Conservation (phyloP, 2,888 invertebrate genomes). For the Exocentrus adspersus region DNA sequence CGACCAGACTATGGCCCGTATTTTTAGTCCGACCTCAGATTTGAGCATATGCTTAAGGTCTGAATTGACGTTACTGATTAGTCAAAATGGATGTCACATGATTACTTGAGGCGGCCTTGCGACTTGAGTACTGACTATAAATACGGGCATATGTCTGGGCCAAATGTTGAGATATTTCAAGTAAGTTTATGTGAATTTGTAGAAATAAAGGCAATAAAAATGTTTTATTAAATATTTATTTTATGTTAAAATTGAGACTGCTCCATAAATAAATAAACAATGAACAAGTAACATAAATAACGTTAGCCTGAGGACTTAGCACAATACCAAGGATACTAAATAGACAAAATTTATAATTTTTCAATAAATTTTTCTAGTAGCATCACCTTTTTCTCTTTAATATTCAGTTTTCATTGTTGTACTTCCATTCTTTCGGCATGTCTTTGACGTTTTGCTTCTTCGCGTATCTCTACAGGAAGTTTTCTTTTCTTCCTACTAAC, state of each 20-base stretch:
- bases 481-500: not conserved
- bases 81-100: too few relatives aligned
- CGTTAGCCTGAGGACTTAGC: not conserved
- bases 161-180: too few relatives aligned
- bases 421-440: not conserved
- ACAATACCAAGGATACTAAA: not conserved
- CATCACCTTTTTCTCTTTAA: not conserved
- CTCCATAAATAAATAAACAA: not conserved
- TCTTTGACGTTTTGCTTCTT: slow-evolving; percentile 1
- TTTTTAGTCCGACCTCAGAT: too few relatives aligned
- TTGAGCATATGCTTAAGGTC: too few relatives aligned
- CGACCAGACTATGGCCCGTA: too few relatives aligned
- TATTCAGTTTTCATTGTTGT: not conserved
- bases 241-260: not conserved
- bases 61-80: too few relatives aligned
- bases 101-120: too few relatives aligned
- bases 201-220: not conserved
- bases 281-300: not conserved
- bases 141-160: too few relatives aligned
- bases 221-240: not conserved
- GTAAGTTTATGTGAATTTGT: not conserved
- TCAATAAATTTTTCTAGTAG: not conserved
- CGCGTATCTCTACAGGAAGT: not conserved
- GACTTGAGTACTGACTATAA: too few relatives aligned
- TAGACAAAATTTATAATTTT: not conserved